Conservation (phyloP, 2,888 invertebrate species). For the Agrochola lota region DNA sequence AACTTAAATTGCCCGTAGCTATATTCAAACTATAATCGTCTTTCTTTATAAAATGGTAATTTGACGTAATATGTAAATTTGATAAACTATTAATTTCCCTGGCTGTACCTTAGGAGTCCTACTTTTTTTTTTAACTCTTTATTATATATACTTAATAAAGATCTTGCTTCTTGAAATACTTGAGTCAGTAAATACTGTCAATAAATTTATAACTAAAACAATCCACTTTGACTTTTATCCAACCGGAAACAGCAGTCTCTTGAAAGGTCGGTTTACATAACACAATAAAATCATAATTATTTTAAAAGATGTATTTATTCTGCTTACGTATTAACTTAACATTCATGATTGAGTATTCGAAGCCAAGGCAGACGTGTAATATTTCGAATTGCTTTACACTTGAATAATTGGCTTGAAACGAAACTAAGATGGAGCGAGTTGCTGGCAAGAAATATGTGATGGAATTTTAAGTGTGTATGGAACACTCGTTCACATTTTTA, state of each 20-base stretch:
- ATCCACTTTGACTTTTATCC: background rate
- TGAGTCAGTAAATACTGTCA: background rate
- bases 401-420: slow-evolving; percentile 48
- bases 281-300: background rate
- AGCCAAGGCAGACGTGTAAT: slow-evolving; percentile 29
- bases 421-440: slow-evolving; percentile 45
- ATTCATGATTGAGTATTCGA: slow-evolving; percentile 15
- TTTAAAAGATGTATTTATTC: background rate
- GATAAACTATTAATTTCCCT: background rate
- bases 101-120: background rate
- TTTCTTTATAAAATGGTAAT: background rate
- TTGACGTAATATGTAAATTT: background rate
- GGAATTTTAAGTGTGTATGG: slow-evolving; percentile 33
- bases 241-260: background rate
- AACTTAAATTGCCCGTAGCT: too few relatives aligned
- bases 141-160: background rate
- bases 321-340: slow-evolving; percentile 21
- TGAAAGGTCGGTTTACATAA: slow-evolving; percentile 3
- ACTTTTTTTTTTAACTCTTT: background rate
- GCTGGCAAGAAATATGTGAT: slow-evolving; percentile 34
- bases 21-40: too few relatives aligned
- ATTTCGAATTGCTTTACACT: slow-evolving; percentile 33
- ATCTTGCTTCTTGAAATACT: background rate
- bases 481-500: slow-evolving; percentile 11
- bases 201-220: background rate